Percentiles rank a stretch among this genome's conserved stretches.
Evolutionary conservation across 23 tunicate species (phyloP).

Genomic region (Halocynthia aurantium): DNA sequence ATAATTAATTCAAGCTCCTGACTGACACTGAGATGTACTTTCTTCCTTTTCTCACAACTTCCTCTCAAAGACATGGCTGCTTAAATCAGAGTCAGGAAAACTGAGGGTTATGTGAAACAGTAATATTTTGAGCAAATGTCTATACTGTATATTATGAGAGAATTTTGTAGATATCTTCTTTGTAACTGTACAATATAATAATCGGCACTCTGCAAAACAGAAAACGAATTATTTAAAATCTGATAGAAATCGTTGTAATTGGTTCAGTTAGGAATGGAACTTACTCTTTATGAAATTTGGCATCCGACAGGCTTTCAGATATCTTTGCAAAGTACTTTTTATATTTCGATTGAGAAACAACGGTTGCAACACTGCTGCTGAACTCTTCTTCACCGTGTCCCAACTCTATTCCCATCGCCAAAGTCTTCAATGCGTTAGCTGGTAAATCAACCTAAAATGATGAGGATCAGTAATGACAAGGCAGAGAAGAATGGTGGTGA

Average conservation of each 20-base stretch:
- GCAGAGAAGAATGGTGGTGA: not conserved
- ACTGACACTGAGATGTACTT: no score
- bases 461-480: not conserved
- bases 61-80: no score
- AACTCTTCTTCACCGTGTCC: conserved; percentile 45
- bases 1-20: no score
- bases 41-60: no score
- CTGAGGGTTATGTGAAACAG: no score
- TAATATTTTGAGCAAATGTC: no score
- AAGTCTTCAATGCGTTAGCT: conserved; percentile 39
- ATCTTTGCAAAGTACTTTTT: conserved; percentile 52
- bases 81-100: no score
- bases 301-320: conserved; percentile 53
- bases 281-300: conserved; percentile 46
- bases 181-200: conserved; percentile 75
- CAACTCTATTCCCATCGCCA: conserved; percentile 37
- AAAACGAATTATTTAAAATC: not conserved
- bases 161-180: conserved; percentile 65
- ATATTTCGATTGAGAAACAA: conserved; percentile 30
- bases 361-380: conserved; percentile 40
- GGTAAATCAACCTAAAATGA: conserved; percentile 67
- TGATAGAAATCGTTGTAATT: no score
- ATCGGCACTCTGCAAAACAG: conserved; percentile 46
- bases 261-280: not conserved
- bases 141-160: conserved; percentile 10